Percentiles rank a stretch among this genome's conserved stretches.
phyloP scores from a whole-genome alignment of 2,797 vertebrate genomes.

The Leptoclinus maculatus region DNA sequence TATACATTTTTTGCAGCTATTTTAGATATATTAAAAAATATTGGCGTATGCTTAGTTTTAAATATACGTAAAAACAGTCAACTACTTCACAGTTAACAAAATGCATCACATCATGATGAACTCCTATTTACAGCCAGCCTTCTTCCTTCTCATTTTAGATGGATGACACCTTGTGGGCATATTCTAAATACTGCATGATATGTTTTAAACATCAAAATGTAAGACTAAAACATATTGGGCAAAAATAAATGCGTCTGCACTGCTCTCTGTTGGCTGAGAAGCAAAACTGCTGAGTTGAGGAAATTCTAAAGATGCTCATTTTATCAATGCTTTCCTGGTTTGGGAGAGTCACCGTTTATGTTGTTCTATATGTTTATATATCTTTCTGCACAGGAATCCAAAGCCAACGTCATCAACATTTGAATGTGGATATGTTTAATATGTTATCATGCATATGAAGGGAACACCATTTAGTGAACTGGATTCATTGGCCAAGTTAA shows the following conservation, averaged over 20 bases:
- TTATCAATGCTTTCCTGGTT: neutral
- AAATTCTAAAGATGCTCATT: neutral
- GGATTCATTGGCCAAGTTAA: neutral
- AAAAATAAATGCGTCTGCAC: neutral
- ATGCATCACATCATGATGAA: neutral
- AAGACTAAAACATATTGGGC: neutral
- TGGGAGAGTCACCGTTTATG: neutral
- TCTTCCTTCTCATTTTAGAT: slow-evolving; percentile 41
- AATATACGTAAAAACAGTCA: neutral
- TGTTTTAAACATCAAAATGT: neutral
- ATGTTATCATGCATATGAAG: neutral
- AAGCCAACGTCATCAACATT: neutral
- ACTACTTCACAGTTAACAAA: neutral
- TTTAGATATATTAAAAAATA: neutral
- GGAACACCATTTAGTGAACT: neutral
- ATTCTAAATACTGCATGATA: slow-evolving; percentile 37
- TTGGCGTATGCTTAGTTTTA: neutral
- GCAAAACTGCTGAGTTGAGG: slow-evolving; percentile 1
- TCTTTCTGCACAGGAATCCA: neutral
- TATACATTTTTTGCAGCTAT: neutral
- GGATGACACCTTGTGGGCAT: slow-evolving; percentile 69
- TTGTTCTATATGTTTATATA: neutral
- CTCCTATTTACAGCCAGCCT: neutral
- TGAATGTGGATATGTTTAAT: neutral
- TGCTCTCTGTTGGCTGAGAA: neutral